A percentile compares a stretch with the other conserved stretches of the same genome.
Conservation (phyloP, 53 echinoderm and acorn worm species). For the Temnopleurus reevesii region DNA sequence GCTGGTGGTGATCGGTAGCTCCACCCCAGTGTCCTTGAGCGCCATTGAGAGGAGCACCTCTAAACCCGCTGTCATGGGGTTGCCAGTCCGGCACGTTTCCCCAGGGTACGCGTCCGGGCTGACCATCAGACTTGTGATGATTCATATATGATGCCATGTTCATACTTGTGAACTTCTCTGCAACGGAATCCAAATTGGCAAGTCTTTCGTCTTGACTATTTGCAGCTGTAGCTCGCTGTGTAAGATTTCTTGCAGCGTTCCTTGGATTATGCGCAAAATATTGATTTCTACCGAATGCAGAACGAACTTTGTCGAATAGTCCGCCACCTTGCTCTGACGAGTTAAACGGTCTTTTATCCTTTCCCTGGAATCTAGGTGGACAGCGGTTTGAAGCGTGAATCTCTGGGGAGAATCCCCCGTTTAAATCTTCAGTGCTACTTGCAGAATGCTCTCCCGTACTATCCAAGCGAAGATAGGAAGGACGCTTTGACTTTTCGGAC, state of each 20-base stretch:
- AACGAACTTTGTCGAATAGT: constrained; percentile 24
- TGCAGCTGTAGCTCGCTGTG: neutral
- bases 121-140: neutral
- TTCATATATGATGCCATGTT: too few relatives aligned
- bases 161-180: constrained; percentile 39
- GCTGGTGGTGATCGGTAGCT: neutral
- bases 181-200: constrained; percentile 35
- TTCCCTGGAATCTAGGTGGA: neutral
- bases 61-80: neutral
- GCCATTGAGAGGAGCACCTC: neutral
- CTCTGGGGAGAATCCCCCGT: neutral
- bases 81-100: constrained; percentile 11
- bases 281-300: neutral
- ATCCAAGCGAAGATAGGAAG: constrained; percentile 20
- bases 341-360: neutral
- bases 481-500: neutral
- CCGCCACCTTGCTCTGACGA: neutral
- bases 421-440: constrained; percentile 16
- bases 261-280: neutral
- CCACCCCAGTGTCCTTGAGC: neutral
- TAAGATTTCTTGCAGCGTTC: neutral
- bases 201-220: neutral
- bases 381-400: neutral
- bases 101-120: too few relatives aligned
- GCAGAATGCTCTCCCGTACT: constrained; percentile 43